Evolutionary conservation across 2,113 vertebrate genomes (phyloP), one percentile per base, ranked within the genome.

Genomic region (Mesoclemmys tuberculata): DNA sequence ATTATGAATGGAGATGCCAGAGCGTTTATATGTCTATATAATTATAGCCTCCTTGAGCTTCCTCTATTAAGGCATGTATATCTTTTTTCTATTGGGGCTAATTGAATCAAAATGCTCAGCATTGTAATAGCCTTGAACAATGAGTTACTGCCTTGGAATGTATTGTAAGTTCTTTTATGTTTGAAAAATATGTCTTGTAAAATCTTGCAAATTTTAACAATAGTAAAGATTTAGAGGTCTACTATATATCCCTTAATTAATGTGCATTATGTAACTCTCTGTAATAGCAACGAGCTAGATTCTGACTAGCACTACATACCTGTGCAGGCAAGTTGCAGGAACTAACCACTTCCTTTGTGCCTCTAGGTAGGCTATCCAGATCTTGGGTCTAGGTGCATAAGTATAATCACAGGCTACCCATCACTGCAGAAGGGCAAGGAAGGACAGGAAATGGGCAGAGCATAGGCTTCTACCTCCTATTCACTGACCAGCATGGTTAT

Each of bases 41-140:
- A 7, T 8, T 26, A n/a, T 35, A 41, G 19, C 24, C 51, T 54
- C n/a, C 49, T 52, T 48, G 41, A 12, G 29, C 26, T 82, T 83
- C 44, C 41, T 75, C 71, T 41, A 4, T 83, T 83, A 61, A 83
- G 55, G 29, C 8, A 12, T 46, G 19, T 31, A 35, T 44, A 74
- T 74, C 14, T 18, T 81, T 52, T 91, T 95, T 80, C 19, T 29
- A 21, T 94, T 91, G 87, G 92, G 86, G 86, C 95, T 96, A 96
- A 97, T 96, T 97, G 94, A 93, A 92, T 89, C 85, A 89, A 85
- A 95, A 97, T 96, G 94, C 94, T 92, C 94, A 91, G 75, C 90
- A 94, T 91, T 93, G 75, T 93, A 95, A 96, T 91, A 92, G 94
- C 49, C 90, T 84, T 93, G 87, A 94, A 96, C 94, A 95, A 96